Base-by-base conservation (phyloP, 2,888 invertebrate species). In the Ethmia dodecea region DNA sequence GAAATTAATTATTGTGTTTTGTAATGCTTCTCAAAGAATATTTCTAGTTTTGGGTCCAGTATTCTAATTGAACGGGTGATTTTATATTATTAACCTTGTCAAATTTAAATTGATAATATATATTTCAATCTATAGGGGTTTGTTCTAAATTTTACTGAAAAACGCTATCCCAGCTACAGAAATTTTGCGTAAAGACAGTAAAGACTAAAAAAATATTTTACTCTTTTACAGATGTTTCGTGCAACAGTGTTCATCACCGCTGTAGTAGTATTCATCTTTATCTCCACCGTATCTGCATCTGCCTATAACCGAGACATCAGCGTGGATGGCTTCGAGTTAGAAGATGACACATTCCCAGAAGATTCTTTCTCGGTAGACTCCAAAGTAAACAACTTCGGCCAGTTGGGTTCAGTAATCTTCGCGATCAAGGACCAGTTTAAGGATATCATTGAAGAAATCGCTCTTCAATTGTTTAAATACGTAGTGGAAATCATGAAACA, bases 361-460 rank as follows among this genome's bases (percentile, higher is more conserved):
- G 41, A 36, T 5, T 26, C 33, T 8, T 33, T 8, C 20, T 43
- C 1, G 43, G 47, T 8, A 26, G 32, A 28, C 24, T 15, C n/a
- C 29, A 35, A 30, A 31, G 6, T 22, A n/a, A n/a, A 38, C 28
- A 6, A 47, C 30, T 37, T 50, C 5, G 46, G 60, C 28, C 60
- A 62, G 31, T 27, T 67, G 0, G 41, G 45, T 5, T 45, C 63
- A 1, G 33, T 74, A 2, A 35, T 72, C 1, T 28, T 38, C 2
- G 46, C 49, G 4, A 41, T 77, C 5, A 71, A 71, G 41, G 37
- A 52, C 1, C 72, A 72, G 35, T 47, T 78, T 28, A 59, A 42
- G 44, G 52, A 54, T 15, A 60, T 71, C 9, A 44, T 77, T 4
- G 40, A 55, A 38, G 70, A 74, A 8, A 40, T 71, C 1, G 28